These are phyloP conservation scores for Microctonus hyperodae DNA, from an alignment of 2,888 invertebrate species.

Conservation along the genomic window DNA sequence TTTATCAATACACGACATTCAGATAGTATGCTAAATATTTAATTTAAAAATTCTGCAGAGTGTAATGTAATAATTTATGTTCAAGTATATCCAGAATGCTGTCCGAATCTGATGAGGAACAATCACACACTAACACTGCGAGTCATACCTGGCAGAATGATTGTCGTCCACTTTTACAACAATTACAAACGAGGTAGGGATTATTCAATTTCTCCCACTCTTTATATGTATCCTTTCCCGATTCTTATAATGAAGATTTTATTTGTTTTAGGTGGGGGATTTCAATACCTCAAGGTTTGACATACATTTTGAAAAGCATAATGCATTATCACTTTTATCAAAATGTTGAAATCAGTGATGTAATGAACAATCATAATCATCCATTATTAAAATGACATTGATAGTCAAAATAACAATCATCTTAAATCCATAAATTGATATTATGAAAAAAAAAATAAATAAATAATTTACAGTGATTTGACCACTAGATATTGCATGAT, in stretches of 20 bases:
- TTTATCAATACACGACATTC: not conserved
- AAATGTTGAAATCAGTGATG: not conserved
- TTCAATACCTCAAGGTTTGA: not conserved
- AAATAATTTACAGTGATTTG: too few relatives aligned
- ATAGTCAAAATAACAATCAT: not conserved
- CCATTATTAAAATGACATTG: not conserved
- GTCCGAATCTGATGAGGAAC: slow-evolving; percentile 18
- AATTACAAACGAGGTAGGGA: slow-evolving; percentile 28
- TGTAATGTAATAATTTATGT: not conserved
- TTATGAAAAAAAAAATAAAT: too few relatives aligned
- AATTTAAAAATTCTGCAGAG: not conserved
- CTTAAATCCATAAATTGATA: not conserved
- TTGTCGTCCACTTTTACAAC: slow-evolving; percentile 26
- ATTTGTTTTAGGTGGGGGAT: not conserved
- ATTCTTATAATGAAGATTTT: slow-evolving; percentile 1
- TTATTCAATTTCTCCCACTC: slow-evolving; percentile 20
- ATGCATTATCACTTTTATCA: not conserved
- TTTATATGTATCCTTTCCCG: not conserved
- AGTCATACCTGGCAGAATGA: slow-evolving; percentile 21
- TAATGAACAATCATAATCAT: not conserved
- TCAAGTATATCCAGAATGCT: not conserved
- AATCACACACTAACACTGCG: slow-evolving; percentile 19
- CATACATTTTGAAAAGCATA: not conserved
- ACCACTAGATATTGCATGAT: too few relatives aligned
- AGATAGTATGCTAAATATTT: not conserved